phyloP scores from a whole-genome alignment of 1,140 invertebrate genomes.

The Trigoniulus corallinus region DNA sequence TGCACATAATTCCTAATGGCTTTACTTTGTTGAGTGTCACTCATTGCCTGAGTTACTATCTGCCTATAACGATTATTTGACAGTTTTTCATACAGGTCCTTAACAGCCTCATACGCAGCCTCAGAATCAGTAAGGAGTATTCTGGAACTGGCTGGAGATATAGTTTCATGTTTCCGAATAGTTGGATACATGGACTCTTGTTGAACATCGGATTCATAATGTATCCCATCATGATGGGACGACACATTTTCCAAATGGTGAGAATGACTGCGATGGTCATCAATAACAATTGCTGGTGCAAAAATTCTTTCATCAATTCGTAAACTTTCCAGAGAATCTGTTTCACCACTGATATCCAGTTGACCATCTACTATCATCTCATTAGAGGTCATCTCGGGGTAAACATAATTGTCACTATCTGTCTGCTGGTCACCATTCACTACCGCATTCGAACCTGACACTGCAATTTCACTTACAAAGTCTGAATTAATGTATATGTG shows the following conservation, averaged over 20 bases:
- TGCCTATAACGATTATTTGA: not conserved
- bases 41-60: not conserved
- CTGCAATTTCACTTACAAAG: not conserved
- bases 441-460: not conserved
- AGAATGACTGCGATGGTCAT: no score
- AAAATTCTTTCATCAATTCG: not conserved
- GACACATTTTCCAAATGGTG: no score
- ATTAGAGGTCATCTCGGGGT: not conserved
- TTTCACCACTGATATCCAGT: not conserved
- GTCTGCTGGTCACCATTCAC: not conserved
- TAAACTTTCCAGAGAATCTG: not conserved
- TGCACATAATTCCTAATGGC: not conserved
- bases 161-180: not conserved
- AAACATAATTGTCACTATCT: not conserved
- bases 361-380: not conserved
- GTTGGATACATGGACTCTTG: not conserved
- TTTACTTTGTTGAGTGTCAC: not conserved
- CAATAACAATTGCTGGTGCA: not conserved
- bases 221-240: no score
- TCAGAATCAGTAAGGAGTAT: no score
- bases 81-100: not conserved
- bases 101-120: not conserved
- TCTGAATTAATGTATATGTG: not conserved
- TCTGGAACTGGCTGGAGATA: no score
- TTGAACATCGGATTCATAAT: no score